Evolutionary conservation across 1,140 invertebrate genomes (phyloP), one percentile per base, ranked within the genome.

Genomic region (Muscidifurax raptorellus): DNA sequence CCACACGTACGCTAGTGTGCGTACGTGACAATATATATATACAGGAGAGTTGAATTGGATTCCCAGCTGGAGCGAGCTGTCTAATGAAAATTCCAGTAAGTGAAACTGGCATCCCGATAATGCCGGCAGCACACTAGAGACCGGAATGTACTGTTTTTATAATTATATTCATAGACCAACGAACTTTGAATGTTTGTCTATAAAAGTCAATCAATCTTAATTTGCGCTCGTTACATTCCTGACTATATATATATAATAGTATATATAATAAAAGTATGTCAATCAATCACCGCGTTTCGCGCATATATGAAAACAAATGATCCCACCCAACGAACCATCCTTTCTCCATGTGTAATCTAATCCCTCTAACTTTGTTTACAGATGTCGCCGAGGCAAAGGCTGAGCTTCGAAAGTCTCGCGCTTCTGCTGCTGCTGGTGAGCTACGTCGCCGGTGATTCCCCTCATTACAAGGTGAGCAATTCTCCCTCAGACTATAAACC

Each of bases 391-490:
- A 59, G 12, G 47, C 83, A 25, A 18, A 75, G 69, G 67, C 27
- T 59, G 32, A 32, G 30, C 71, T 32, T 32, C 27, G 32, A 32
- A 10, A 32, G 52, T n/a, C 30, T 80, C 71, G 32, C 80, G 2
- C 64, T 81, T 4, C 44, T 69, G 44, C 18, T 71, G 25, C 69
- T 80, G 13, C 22, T 82, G 36, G 67, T 12, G 18, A 71, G 30
- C 32, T 75, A 25, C 71, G 85, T 79, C 67, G 69, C 81, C 2
- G 85, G 85, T 30, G 80, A 85, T 52, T 78, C 80, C 22, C 44
- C 44, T 66, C 84, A 79, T 82, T 85, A 85, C 75, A 85, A 85
- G 84, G 84, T 85, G 52, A 85, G 83, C 66, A 5, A 85, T 80
- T 74, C 52, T 32, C n/a, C 28, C 44, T 47, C 32, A 10, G 47